Evolutionary conservation across 2,888 invertebrate genomes (phyloP), one percentile per base, ranked within the genome.

Genomic region (Microctonus hyperodae): DNA sequence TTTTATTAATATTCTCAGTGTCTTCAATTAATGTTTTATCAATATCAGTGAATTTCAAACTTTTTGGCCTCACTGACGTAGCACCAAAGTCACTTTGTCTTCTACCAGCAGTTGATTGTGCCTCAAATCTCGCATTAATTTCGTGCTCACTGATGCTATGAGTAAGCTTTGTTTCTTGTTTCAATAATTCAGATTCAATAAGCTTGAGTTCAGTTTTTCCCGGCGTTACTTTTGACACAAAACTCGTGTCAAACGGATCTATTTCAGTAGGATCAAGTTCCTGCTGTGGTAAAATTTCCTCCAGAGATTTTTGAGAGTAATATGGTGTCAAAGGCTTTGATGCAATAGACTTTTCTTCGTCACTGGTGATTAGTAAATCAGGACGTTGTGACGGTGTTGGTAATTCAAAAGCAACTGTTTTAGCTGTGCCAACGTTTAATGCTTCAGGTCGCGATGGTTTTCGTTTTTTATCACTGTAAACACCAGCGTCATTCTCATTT

Each of bases 251-350:
- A 73, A 89, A 89, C 2, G 90, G 90, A 82, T 92, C 92, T 44
- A 82, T 81, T 55, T 86, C 84, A 28, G 75, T 75, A 13, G 79
- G 79, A 9, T 83, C 82, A 70, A 86, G 85, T 75, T 88, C 85
- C 75, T 84, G 80, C 5, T 88, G 88, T 44, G 88, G 87, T 58
- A 90, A 85, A 2, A 87, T 87, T 63, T 87, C 84, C 75, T 90
- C 89, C 22, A 82, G 64, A 0, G 82, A 81, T 33, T 80, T 82
- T 70, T 91, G 85, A 0, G 90, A 89, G 82, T 94, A 94, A 77
- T 93, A 94, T 0, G 94, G 94, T 4, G 94, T 94, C 60, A 93
- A 80, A 3, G 94, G 94, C 79, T 94, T 93, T 28, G 86, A 85
- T 0, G 79, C 77, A 61, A 88, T 86, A 78, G 89, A 90, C 33